phyloP scores from a whole-genome alignment of 2,797 vertebrate species.

The Acrossocheilus wenchowensis region DNA sequence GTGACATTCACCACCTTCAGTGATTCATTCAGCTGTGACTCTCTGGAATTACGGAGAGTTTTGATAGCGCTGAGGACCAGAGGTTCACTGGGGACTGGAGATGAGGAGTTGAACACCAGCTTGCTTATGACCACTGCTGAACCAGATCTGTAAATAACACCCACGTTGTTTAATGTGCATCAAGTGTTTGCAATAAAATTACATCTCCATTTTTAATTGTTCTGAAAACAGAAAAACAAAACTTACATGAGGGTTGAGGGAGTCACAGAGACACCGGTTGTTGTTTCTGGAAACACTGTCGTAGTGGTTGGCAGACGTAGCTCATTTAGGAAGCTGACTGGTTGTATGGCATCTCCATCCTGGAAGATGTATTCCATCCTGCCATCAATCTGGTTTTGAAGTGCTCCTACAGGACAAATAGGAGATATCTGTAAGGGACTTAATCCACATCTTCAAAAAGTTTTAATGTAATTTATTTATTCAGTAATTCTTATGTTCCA shows the following conservation, averaged over 20 bases:
- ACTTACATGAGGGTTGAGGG: not conserved
- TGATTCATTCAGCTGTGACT: no score
- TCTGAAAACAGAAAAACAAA: no score
- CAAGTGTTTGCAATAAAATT: not conserved
- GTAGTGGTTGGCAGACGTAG: not conserved
- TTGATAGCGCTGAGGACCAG: not conserved
- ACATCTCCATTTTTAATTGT: not conserved
- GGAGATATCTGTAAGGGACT: not conserved
- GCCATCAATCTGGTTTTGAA: not conserved
- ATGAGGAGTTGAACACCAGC: constrained; percentile 34
- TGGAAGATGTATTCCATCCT: not conserved
- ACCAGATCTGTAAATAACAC: not conserved
- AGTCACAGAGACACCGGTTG: not conserved
- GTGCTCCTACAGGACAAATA: not conserved
- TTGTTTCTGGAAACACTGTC: not conserved
- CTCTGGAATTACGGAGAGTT: not conserved
- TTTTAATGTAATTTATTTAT: no score
- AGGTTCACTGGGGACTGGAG: constrained; percentile 34
- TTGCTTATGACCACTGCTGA: constrained; percentile 18
- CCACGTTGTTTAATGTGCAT: not conserved
- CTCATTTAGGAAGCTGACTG: not conserved
- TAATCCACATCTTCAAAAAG: no score
- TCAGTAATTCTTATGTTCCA: no score
- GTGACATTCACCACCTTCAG: no score
- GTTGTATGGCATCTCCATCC: not conserved